A percentile compares a stretch with the other conserved stretches of the same genome.
Evolutionary conservation across 2,113 vertebrate species (phyloP).

Genomic region (Callipepla squamata): DNA sequence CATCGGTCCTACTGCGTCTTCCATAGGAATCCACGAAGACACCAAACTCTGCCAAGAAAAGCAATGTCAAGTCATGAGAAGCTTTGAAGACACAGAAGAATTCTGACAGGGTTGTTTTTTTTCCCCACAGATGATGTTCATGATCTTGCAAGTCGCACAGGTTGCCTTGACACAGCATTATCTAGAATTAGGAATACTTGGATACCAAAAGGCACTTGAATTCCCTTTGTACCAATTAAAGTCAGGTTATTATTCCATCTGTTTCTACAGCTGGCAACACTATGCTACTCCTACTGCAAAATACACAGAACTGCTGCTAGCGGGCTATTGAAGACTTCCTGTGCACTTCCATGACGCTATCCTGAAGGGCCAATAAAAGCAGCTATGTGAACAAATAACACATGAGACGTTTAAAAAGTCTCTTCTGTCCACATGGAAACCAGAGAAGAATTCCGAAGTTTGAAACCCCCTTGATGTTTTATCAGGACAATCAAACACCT

Average conservation of each 20-base stretch:
- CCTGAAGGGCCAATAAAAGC: not conserved
- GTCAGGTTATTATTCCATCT: not conserved
- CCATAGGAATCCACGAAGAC: slow-evolving; percentile 97
- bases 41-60: slow-evolving; percentile 88
- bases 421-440: not conserved
- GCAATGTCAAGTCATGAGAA: not conserved
- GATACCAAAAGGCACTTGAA: not conserved
- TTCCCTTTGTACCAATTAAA: not conserved
- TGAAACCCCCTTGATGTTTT: not conserved
- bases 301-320: not conserved
- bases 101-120: not conserved
- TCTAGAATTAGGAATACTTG: not conserved
- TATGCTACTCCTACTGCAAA: not conserved
- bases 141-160: not conserved
- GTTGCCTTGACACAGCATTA: rapidly evolving
- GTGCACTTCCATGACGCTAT: not conserved
- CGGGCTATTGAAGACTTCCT: not conserved
- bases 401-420: not conserved
- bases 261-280: not conserved
- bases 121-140: not conserved
- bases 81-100: not conserved
- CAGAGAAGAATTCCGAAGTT: not conserved
- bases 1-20: slow-evolving; percentile 92
- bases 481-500: not conserved
- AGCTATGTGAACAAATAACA: not conserved